These are phyloP conservation scores for Empis livida DNA, from an alignment of 2,888 invertebrate species.

Conservation along the genomic window DNA sequence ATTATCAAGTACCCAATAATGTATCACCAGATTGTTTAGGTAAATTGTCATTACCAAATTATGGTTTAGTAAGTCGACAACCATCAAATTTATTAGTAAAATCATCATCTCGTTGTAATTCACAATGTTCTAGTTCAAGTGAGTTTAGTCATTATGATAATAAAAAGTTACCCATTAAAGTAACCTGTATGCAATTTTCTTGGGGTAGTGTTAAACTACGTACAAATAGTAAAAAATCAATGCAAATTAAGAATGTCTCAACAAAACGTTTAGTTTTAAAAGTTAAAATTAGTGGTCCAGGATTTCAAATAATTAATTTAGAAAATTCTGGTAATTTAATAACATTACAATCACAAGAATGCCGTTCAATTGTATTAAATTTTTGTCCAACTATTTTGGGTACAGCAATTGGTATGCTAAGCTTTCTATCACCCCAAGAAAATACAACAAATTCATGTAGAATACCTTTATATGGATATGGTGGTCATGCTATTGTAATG, in stretches of 20 bases:
- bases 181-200: slow-evolving; percentile 42
- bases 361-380: slow-evolving; percentile 39
- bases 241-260: slow-evolving; percentile 44
- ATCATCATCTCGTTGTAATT: slow-evolving; percentile 21
- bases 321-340: slow-evolving; percentile 31
- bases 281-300: slow-evolving; percentile 37
- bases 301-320: slow-evolving; percentile 33
- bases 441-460: slow-evolving; percentile 18
- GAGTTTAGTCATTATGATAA: slow-evolving; percentile 32
- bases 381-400: slow-evolving; percentile 44
- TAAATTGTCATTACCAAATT: slow-evolving; percentile 15
- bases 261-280: slow-evolving; percentile 43
- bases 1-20: slow-evolving; percentile 7
- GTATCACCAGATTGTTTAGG: slow-evolving; percentile 15
- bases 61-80: slow-evolving; percentile 8
- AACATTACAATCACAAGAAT: slow-evolving; percentile 43
- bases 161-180: slow-evolving; percentile 38
- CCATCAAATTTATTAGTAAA: slow-evolving; percentile 9
- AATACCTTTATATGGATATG: slow-evolving; percentile 42
- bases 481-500: slow-evolving; percentile 42
- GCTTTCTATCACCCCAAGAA: slow-evolving; percentile 38
- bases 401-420: slow-evolving; percentile 40
- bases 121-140: slow-evolving; percentile 31
- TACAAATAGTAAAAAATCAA: slow-evolving; percentile 39
- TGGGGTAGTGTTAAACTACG: slow-evolving; percentile 47